Percentiles rank a stretch among this genome's conserved stretches.
phyloP scores from a whole-genome alignment of 2,797 vertebrate species.

The Potorous gilbertii region DNA sequence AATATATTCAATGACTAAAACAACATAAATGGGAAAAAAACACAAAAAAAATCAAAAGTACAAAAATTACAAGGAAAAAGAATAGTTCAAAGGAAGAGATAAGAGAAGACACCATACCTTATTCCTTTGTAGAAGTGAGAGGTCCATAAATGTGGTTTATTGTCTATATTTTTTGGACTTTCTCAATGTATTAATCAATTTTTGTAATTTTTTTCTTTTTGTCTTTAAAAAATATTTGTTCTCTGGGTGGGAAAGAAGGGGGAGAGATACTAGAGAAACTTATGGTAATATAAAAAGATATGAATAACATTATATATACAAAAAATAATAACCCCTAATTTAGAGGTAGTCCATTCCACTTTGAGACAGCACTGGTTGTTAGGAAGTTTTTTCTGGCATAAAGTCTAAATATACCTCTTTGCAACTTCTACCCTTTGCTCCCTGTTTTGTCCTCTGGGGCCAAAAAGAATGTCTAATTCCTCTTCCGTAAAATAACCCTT shows the following conservation, averaged over 20 bases:
- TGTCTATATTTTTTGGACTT: neutral
- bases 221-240: neutral
- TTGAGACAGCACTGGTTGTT: neutral
- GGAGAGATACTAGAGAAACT: neutral
- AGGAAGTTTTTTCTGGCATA: neutral
- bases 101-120: neutral
- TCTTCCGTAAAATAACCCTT: neutral
- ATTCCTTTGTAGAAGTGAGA: neutral
- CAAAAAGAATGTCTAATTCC: neutral
- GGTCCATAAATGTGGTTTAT: neutral
- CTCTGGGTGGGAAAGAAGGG: no score
- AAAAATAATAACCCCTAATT: neutral
- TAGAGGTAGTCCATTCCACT: neutral
- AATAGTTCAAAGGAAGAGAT: neutral
- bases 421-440: neutral
- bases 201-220: neutral
- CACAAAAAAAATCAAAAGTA: neutral
- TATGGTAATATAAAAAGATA: neutral
- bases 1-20: neutral
- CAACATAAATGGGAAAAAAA: neutral
- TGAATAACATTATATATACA: neutral
- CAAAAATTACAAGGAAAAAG: neutral
- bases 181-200: neutral
- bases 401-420: neutral
- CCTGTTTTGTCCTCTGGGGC: neutral